These are phyloP conservation scores for Chaenogobius annularis DNA, from an alignment of 2,113 vertebrate genomes.

Conservation along the genomic window DNA sequence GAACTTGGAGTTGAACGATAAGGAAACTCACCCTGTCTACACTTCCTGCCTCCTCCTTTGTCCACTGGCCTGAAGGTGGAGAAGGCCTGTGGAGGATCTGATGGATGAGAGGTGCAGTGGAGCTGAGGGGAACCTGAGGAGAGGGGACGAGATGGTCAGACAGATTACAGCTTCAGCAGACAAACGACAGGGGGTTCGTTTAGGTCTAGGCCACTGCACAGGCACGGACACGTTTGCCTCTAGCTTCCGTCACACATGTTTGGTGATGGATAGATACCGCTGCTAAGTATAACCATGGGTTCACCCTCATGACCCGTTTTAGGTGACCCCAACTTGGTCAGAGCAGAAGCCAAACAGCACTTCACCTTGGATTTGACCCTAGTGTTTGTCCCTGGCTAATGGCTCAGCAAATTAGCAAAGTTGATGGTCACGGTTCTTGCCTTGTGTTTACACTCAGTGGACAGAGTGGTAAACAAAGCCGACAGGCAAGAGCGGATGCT, in stretches of 20 bases:
- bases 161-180: slow-evolving; percentile 38
- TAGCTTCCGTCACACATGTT: slow-evolving; percentile 35
- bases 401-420: slow-evolving; percentile 5
- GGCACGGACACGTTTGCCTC: slow-evolving; percentile 23
- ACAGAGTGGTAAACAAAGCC: neutral
- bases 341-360: slow-evolving; percentile 9
- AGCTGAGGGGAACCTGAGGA: slow-evolving; percentile 40
- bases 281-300: slow-evolving; percentile 20
- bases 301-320: slow-evolving; percentile 2
- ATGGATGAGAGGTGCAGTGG: slow-evolving; percentile 52
- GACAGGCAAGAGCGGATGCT: neutral
- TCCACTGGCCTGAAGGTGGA: slow-evolving; percentile 35
- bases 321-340: slow-evolving; percentile 41
- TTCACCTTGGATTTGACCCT: slow-evolving; percentile 62
- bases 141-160: slow-evolving; percentile 54
- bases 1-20: slow-evolving; percentile 67
- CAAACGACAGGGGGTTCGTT: neutral
- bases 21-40: slow-evolving; percentile 28
- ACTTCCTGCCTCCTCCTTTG: slow-evolving; percentile 48
- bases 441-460: neutral
- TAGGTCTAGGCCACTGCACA: neutral
- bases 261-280: slow-evolving; percentile 40
- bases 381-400: slow-evolving; percentile 36
- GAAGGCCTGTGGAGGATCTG: slow-evolving; percentile 41
- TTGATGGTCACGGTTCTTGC: neutral